These are phyloP conservation scores for Pollenia griseotomentosa DNA, from an alignment of 2,888 invertebrate species.

Conservation along the genomic window DNA sequence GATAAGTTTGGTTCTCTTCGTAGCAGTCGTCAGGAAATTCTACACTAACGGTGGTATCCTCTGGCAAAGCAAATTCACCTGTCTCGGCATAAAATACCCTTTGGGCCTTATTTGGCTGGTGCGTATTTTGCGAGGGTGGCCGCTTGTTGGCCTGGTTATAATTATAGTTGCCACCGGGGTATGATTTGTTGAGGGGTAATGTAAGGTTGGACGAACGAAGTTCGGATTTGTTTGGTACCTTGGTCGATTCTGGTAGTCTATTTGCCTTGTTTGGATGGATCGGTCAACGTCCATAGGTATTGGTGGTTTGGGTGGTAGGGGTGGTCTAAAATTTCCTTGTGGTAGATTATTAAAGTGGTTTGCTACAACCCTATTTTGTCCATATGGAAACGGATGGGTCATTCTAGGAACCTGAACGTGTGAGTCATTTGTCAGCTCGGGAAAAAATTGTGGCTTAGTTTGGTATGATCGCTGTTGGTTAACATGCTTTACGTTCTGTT, in stretches of 20 bases:
- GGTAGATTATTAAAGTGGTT: not conserved
- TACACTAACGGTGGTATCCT: conserved; percentile 7
- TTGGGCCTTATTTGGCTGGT: not conserved
- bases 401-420: not conserved
- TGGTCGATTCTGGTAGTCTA: conserved; percentile 57
- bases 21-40: not conserved
- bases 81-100: conserved; percentile 19
- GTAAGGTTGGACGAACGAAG: no score
- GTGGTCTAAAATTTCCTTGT: conserved; percentile 11
- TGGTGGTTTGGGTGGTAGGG: conserved; percentile 43
- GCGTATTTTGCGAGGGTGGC: conserved; percentile 12
- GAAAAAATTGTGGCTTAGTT: conserved; percentile 7
- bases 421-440: conserved; percentile 17
- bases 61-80: not conserved
- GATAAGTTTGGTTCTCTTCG: conserved; percentile 10
- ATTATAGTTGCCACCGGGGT: not conserved
- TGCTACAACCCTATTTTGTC: not conserved
- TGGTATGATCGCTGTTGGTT: not conserved
- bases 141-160: conserved; percentile 20
- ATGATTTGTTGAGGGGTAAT: no score
- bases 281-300: conserved; percentile 53
- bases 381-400: not conserved
- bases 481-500: not conserved
- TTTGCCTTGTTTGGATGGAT: conserved; percentile 43
- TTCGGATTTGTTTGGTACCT: not conserved